Evolutionary conservation across 2,113 vertebrate genomes (phyloP).

Genomic region (Hippocampus zosterae): DNA sequence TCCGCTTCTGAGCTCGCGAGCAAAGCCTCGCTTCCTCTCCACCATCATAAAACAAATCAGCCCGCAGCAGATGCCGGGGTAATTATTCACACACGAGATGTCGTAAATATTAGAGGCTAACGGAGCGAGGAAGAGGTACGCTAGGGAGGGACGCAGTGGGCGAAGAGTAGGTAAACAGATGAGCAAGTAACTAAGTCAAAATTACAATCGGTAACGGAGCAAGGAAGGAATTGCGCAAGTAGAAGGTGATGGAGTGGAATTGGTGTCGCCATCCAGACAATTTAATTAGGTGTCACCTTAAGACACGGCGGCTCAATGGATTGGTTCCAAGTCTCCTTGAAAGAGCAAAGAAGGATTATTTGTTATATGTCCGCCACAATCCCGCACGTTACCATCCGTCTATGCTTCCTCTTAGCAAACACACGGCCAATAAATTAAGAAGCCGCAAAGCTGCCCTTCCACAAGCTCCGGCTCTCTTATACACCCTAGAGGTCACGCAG

Average conservation of each 20-base stretch:
- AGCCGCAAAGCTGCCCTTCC: constrained; percentile 38
- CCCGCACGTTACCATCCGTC: constrained; percentile 47
- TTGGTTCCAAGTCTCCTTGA: constrained; percentile 75
- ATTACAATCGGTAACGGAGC: constrained; percentile 22
- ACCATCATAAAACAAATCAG: constrained; percentile 64
- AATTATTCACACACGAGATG: constrained; percentile 62
- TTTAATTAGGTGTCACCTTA: constrained; percentile 78
- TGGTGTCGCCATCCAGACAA: constrained; percentile 60
- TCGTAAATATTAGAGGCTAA: constrained; percentile 60
- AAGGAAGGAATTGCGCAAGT: constrained; percentile 24
- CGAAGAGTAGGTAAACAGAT: constrained; percentile 10
- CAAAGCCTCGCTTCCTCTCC: constrained; percentile 39
- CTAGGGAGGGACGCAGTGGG: constrained; percentile 25
- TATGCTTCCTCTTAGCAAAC: constrained; percentile 66
- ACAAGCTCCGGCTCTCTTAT: constrained; percentile 19
- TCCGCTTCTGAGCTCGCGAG: constrained; percentile 39
- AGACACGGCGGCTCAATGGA: constrained; percentile 67
- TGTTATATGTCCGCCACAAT: constrained; percentile 69
- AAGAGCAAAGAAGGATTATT: constrained; percentile 68
- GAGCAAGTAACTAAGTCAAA: constrained; percentile 27
- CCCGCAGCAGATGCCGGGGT: constrained; percentile 60
- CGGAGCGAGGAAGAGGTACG: constrained; percentile 17
- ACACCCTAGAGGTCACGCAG: constrained; percentile 12
- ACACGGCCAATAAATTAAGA: constrained; percentile 60
- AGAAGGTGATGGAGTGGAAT: constrained; percentile 30